Base-by-base conservation (phyloP, 2,797 vertebrate genomes). In the Mormyrus hasselquistii region DNA sequence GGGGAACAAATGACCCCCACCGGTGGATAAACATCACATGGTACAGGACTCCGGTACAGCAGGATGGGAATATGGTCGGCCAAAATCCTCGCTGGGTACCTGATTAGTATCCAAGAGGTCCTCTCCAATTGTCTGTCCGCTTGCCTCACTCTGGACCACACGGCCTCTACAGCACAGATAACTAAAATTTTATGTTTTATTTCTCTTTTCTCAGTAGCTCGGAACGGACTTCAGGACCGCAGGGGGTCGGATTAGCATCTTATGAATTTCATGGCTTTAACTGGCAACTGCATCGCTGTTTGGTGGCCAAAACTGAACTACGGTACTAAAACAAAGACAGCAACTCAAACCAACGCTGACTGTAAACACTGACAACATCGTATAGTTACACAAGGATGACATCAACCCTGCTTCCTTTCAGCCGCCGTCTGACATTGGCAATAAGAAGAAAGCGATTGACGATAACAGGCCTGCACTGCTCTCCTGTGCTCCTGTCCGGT, bases 1-100 rank as follows among this genome's bases (percentile, higher is more conserved):
- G 85, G 53, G 52, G 53, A 57, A 52, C 52, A 84, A 84, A 84
- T 87, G 85, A 87, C 52, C 85, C 82, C 85, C 34, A 59, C 52
- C 34, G 29, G 53, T 59, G 85, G 52, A 87, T 25, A 41, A 55
- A 55, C 52, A 87, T 34, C 85, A 57, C 34, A 53, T 57, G 52
- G 53, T 41, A 57, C 52, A 59, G 85, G 53, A 57, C 52, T 87
- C 85, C 85, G 2, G 25, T 34, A 29, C 34, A 53, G 85, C 22
- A 57, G 52, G n/a, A 59, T 41, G 85, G 53, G 85, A 87, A 87
- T 41, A 34, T 41, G 29, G 52, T 29, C 29, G 2, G 38, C 22
- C 50, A 52, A 87, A 87, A 59, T 87, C 53, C 85, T 57, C 16
- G 19, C 53, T 52, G 53, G 53, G 53, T n/a, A 57, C 85, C 25